Evolutionary conservation across 1,140 invertebrate genomes (phyloP).

Genomic region (Drosophila watanabei): DNA sequence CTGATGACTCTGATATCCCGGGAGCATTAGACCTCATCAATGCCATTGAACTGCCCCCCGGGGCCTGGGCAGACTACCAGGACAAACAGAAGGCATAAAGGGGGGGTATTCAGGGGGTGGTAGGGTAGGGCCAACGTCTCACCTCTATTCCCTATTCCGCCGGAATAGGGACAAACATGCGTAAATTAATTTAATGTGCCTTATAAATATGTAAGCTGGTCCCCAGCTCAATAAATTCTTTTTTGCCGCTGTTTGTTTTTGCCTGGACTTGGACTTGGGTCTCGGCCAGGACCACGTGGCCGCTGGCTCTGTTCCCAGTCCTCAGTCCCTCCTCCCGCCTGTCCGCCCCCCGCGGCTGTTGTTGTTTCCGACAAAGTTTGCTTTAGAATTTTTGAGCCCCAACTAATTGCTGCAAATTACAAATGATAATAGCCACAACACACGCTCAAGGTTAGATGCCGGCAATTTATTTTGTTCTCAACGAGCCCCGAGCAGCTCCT

Average conservation of each 20-base stretch:
- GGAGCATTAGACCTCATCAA: constrained; percentile 38
- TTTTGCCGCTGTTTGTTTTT: constrained; percentile 60
- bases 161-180: constrained; percentile 65
- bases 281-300: constrained; percentile 35
- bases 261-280: constrained; percentile 56
- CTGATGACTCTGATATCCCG: constrained; percentile 13
- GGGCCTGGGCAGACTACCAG: neutral
- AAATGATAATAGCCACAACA: constrained; percentile 84
- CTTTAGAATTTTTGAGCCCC: constrained; percentile 84
- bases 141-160: neutral
- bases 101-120: neutral
- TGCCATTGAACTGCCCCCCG: constrained; percentile 45
- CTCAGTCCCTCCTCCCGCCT: neutral
- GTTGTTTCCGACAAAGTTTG: constrained; percentile 74
- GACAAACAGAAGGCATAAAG: neutral
- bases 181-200: constrained; percentile 84
- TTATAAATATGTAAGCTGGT: constrained; percentile 81
- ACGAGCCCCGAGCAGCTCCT: constrained; percentile 31
- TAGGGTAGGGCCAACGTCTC: neutral
- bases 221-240: constrained; percentile 75
- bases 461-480: constrained; percentile 79
- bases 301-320: constrained; percentile 18
- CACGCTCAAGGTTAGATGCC: constrained; percentile 83
- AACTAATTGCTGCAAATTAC: constrained; percentile 84
- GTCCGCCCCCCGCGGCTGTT: constrained; percentile 17